Conservation (phyloP, 2,888 invertebrate species). For the Hermaeophaga mercurialis region DNA sequence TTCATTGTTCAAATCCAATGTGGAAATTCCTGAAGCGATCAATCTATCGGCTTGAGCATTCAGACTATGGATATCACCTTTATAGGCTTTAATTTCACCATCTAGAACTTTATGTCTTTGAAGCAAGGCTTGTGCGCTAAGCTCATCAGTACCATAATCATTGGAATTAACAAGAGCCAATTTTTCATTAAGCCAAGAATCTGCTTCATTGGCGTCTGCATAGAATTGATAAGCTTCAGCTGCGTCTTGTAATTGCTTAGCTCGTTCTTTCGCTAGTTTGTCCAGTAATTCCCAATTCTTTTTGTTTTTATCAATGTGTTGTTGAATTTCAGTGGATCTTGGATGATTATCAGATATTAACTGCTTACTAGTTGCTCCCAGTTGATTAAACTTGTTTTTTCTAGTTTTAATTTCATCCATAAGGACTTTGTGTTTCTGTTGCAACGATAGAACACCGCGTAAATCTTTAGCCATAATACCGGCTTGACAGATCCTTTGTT, state of each 20-base stretch:
- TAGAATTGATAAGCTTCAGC: conserved; percentile 96
- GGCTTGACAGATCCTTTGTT: conserved; percentile 89
- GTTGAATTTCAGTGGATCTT: conserved; percentile 79
- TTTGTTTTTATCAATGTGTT: conserved; percentile 76
- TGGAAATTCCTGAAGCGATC: conserved; percentile 75
- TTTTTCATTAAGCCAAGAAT: conserved; percentile 97
- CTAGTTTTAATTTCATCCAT: conserved; percentile 87
- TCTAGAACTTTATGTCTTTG: conserved; percentile 86
- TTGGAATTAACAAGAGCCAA: conserved; percentile 86
- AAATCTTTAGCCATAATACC: conserved; percentile 94
- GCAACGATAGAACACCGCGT: conserved; percentile 83
- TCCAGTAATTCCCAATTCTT: conserved; percentile 91
- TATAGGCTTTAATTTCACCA: conserved; percentile 87
- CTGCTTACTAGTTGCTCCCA: conserved; percentile 66
- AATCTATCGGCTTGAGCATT: conserved; percentile 79
- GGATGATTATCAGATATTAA: conserved; percentile 83
- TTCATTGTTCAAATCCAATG: conserved; percentile 68
- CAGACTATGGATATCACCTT: conserved; percentile 79
- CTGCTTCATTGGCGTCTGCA: conserved; percentile 96
- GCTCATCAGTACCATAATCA: conserved; percentile 91
- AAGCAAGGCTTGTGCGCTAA: conserved; percentile 85
- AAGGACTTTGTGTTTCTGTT: conserved; percentile 90
- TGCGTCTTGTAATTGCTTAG: conserved; percentile 82
- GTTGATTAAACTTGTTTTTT: conserved; percentile 71
- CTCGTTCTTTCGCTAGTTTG: conserved; percentile 75